Conservation (phyloP, 2,888 invertebrate species). For the Phengaris arion region DNA sequence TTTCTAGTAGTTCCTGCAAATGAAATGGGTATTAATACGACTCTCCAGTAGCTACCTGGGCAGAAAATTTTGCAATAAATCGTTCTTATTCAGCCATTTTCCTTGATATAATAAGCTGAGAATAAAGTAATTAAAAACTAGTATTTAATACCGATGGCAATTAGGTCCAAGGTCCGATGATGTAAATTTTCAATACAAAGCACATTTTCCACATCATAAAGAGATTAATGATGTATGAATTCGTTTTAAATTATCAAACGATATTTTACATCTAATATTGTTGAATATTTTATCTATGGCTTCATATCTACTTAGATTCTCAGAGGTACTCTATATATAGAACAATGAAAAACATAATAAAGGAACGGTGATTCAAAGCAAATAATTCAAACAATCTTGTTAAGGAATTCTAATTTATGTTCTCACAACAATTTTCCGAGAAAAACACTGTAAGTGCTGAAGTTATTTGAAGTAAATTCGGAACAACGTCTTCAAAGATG, state of each 20-base stretch:
- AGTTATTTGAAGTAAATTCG: neutral
- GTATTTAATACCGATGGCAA: neutral
- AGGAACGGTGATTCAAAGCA: neutral
- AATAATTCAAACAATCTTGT: neutral
- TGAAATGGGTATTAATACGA: neutral
- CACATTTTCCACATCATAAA: neutral
- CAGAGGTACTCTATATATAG: neutral
- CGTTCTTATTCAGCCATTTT: neutral
- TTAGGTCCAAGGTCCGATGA: neutral
- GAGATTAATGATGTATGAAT: neutral
- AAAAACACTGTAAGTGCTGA: neutral
- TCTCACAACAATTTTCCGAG: neutral
- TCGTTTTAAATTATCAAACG: neutral
- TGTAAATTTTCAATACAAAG: neutral
- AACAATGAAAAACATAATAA: neutral
- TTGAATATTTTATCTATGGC: neutral
- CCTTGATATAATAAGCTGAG: neutral
- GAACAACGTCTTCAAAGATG: no score
- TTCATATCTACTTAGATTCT: neutral
- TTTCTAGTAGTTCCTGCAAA: neutral
- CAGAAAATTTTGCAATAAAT: slow-evolving; percentile 6
- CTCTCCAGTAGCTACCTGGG: slow-evolving; percentile 3
- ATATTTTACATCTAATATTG: neutral
- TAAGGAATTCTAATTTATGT: neutral
- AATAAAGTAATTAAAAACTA: neutral